Evolutionary conservation across 2,797 vertebrate species (phyloP), one percentile per base, ranked within the genome.

Genomic region (Poeciliopsis paucimaculata): DNA sequence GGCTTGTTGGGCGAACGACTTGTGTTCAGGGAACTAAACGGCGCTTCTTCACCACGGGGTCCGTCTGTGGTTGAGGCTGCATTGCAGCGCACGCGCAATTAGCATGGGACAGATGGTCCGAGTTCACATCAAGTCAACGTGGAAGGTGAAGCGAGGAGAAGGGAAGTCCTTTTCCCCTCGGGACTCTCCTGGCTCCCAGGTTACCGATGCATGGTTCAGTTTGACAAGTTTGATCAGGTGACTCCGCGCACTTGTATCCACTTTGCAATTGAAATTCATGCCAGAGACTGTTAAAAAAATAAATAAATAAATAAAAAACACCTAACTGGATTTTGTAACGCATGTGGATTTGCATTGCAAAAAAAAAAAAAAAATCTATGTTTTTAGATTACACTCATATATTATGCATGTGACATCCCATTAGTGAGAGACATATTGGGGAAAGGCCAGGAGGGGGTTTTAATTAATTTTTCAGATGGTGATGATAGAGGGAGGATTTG

Each of bases 181-280:
- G 87, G 80, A 74, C 46, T n/a, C 36, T 16, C 46, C 75, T 10
- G 7, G 82, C 78, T 78, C 73, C 84, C 45, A 83, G 70, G 84
- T 79, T 85, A 90, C 86, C 75, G 92, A 84, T 75, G 87, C 88
- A 0, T 43, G 81, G 47, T 78, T 88, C 80, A 49, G 16, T 86
- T 89, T 88, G 90, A 92, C 91, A 82, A 81, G 90, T 93, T 92
- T 92, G 89, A 92, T 94, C 91, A 91, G 90, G 89, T 91, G 85
- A 90, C 90, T 86, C 62, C 75, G 34, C 73, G 84, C 81, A 76
- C 79, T 81, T 73, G 72, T 76, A 60, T 68, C 78, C 77, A 73
- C 89, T 91, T 89, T 92, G 91, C 92, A 87, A 92, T 66, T 89
- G 73, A 92, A 92, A 92, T 85, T 75, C 77, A 70, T 75, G 84